Conservation (phyloP, 2,797 vertebrate species). For the Argentina silus region DNA sequence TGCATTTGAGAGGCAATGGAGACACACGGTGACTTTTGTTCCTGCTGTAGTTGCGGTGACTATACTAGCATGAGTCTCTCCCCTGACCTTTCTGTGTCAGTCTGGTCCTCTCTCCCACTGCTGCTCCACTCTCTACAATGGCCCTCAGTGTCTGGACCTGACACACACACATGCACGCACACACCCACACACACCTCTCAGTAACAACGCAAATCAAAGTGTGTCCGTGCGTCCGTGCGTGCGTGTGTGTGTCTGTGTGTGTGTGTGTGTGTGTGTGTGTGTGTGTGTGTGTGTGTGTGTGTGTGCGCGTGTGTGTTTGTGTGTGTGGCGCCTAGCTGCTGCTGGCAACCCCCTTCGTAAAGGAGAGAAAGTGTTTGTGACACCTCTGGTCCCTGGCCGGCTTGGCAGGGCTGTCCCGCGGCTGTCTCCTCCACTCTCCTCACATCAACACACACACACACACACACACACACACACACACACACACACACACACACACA, state of each 20-base stretch:
- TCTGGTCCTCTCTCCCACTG: not conserved
- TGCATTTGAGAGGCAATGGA: too few relatives aligned
- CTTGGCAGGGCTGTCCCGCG: conserved; percentile 25
- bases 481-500: conserved; percentile 21
- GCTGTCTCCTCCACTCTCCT: conserved; percentile 47
- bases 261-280: conserved; percentile 15
- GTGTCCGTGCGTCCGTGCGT: not conserved
- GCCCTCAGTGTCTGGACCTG: conserved; percentile 25
- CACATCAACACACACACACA: conserved; percentile 28
- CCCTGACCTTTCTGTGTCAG: conserved; percentile 31
- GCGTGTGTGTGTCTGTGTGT: not conserved
- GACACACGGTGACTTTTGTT: too few relatives aligned
- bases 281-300: conserved; percentile 14
- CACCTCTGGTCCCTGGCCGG: conserved; percentile 43
- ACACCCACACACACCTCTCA: conserved; percentile 3
- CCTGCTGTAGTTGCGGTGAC: too few relatives aligned
- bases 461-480: conserved; percentile 3
- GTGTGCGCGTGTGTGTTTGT: conserved; percentile 19
- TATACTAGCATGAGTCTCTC: conserved; percentile 23
- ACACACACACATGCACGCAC: conserved; percentile 17
- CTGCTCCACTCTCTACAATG: conserved; percentile 28
- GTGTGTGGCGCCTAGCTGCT: conserved; percentile 31
- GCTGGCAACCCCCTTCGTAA: conserved; percentile 49
- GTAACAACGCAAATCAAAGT: not conserved
- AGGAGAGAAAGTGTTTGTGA: conserved; percentile 58